Evolutionary conservation across 2,888 invertebrate genomes (phyloP), one percentile per base, ranked within the genome.

Genomic region (Apodemia duryi): DNA sequence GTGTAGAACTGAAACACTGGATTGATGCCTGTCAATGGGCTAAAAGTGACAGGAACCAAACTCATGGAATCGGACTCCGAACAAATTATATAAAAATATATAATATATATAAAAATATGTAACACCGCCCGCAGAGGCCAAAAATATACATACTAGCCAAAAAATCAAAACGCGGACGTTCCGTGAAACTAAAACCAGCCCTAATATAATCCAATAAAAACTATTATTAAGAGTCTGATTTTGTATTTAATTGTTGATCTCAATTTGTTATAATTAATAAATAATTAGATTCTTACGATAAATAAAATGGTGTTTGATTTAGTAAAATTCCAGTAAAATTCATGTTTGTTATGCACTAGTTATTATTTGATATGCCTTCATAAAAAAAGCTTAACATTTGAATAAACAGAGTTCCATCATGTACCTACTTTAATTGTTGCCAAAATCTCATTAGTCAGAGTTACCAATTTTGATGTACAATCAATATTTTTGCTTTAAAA

Each of bases 11-110:
- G 41, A 41, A 3, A 41, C 41, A 41, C 6, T 41, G 41, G 41
- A 41, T 7, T 54, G 66, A 65, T 64, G 67, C 63, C 5, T 71
- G 70, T 52, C 63, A 66, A 64, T 72, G 70, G 70, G 70, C 70
- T 28, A 68, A 71, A 62, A 52, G 38, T 28, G 62, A 35, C 68
- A 63, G 54, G 28, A 64, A 66, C 62, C 10, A 62, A 61, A 61
- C 11, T 65, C n/a, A 28, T 65, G 62, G 51, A 61, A 32, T 49
- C 66, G 52, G 51, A 66, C 46, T 62, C 62, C 64, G 11, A n/a
- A 62, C 52, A 51, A 57, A 57, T n/a, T 43, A 49, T 49, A 35
- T 63, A 63, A 7, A 54, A 41, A 21, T n/a, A n/a, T n/a, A n/a
- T n/a, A n/a, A n/a, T n/a, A n/a, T n/a, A n/a, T n/a, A n/a, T n/a